Evolutionary conservation across 2,888 invertebrate genomes (phyloP), one percentile per base, ranked within the genome.

Genomic region (Tetramorium bicarinatum): DNA sequence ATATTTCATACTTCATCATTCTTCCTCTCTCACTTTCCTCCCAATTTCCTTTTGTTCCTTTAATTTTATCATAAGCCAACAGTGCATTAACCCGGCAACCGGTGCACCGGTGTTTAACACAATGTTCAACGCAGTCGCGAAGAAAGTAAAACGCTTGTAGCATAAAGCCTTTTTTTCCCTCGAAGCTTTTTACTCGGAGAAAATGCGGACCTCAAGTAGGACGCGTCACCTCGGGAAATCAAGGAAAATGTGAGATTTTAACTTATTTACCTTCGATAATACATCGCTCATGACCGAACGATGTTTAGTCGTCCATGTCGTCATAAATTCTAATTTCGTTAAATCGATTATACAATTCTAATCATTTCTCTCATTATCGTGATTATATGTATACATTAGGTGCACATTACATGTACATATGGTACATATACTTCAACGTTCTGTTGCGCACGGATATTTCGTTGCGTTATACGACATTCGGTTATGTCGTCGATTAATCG

Each of bases 1-100:
- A 90, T 89, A 88, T 88, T 90, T 85, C 88, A 85, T 85, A 82
- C 79, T 87, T 82, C 80, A 29, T 82, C 82, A 79, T 82, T 79
- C 81, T 62, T 77, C 79, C 52, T 47, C 74, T 59, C 49, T 77
- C 82, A 54, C 44, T 74, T 61, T 59, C 47, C 49, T 56, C 38
- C 59, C 9, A 56, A 66, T 49, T 77, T 71, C 21, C 79, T 76
- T 79, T 76, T 52, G 79, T 62, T 64, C 62, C 74, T 34, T 72
- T 61, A 49, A 66, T 41, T 56, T 86, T 41, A 25, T 41, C 66
- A 44, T 64, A 61, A 74, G 79, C 59, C 79, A 47, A 72, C 79
- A 47, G 72, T 80, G 79, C 79, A 80, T 80, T 72, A 80, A 80
- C 72, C 72, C 72, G 44, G 54, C 52, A 56, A 54, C 69, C 56